These are phyloP conservation scores for Drosophila orena DNA, from an alignment of 1,140 invertebrate species.

Conservation along the genomic window DNA sequence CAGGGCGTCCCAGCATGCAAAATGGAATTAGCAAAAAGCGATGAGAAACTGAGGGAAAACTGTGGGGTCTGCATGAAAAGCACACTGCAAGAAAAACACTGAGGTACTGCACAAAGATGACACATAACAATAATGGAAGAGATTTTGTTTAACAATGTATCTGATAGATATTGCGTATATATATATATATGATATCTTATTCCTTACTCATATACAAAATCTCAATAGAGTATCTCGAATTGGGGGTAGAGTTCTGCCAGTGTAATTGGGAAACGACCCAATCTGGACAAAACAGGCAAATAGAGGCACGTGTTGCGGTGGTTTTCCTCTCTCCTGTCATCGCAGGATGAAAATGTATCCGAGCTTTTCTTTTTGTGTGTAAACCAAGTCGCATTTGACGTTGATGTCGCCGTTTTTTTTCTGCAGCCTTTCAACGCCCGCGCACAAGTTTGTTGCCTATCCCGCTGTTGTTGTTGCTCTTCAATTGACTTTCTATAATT, in stretches of 20 bases:
- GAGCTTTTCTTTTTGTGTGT: slow-evolving; percentile 3
- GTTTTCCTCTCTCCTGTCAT: slow-evolving; percentile 25
- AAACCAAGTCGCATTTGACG: slow-evolving; percentile 24
- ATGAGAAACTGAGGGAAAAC: slow-evolving; percentile 2
- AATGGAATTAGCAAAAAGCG: slow-evolving; percentile 52
- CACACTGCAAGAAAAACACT: background rate
- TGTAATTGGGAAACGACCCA: slow-evolving; percentile 33
- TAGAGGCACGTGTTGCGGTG: slow-evolving; percentile 37
- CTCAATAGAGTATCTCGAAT: too few species aligned
- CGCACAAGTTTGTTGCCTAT: slow-evolving; percentile 45
- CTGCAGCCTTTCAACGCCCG: slow-evolving; percentile 57
- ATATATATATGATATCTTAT: too few species aligned
- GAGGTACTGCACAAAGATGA: background rate
- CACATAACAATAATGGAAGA: background rate
- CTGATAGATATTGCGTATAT: background rate
- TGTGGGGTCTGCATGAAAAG: background rate
- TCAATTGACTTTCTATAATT: slow-evolving; percentile 82
- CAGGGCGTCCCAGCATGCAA: slow-evolving; percentile 45
- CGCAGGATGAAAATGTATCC: slow-evolving; percentile 13
- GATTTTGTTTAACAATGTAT: background rate
- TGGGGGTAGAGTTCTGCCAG: background rate
- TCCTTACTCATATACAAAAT: too few species aligned
- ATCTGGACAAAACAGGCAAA: slow-evolving; percentile 42
- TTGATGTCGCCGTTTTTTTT: slow-evolving; percentile 21
- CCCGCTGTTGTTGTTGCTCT: slow-evolving; percentile 1